Evolutionary conservation across 2,888 invertebrate genomes (phyloP).

Genomic region (Drosophila leonis): DNA sequence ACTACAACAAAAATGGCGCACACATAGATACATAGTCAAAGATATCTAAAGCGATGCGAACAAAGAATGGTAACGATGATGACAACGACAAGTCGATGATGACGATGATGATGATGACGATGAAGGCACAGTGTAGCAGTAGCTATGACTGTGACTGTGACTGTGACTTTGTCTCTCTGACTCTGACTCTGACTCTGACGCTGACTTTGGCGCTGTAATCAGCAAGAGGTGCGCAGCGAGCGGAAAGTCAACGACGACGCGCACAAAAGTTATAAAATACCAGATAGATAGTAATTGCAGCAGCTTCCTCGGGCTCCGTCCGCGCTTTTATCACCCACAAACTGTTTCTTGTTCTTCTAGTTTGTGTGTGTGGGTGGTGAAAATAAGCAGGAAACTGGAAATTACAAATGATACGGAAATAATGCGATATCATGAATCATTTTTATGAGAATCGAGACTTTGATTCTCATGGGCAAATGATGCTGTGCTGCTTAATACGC

Average conservation of each 20-base stretch:
- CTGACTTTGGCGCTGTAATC: conserved; percentile 55
- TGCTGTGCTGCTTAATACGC: conserved; percentile 37
- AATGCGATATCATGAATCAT: conserved; percentile 81
- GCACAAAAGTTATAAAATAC: conserved; percentile 79
- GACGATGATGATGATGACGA: conserved; percentile 26
- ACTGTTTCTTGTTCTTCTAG: neutral
- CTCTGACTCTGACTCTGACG: conserved; percentile 30
- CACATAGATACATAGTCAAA: conserved; percentile 34
- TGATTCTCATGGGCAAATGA: conserved; percentile 73
- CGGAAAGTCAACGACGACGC: conserved; percentile 45
- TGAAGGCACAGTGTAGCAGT: conserved; percentile 10
- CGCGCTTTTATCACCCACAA: neutral
- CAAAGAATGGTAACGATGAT: conserved; percentile 42
- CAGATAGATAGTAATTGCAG: conserved; percentile 78
- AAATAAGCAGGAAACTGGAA: conserved; percentile 82
- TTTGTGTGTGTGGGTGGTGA: conserved; percentile 41
- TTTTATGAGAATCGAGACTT: conserved; percentile 80
- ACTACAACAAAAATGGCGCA: conserved; percentile 74
- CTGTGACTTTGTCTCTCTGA: conserved; percentile 13
- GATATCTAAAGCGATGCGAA: conserved; percentile 38
- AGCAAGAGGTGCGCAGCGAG: conserved; percentile 51
- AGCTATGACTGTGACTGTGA: conserved; percentile 15
- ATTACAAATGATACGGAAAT: conserved; percentile 80
- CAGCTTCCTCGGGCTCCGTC: conserved; percentile 17
- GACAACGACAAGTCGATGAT: conserved; percentile 49